Evolutionary conservation across 1,140 invertebrate species (phyloP), one percentile per base, ranked within the genome.

Genomic region (Diachasmimorpha longicaudata): DNA sequence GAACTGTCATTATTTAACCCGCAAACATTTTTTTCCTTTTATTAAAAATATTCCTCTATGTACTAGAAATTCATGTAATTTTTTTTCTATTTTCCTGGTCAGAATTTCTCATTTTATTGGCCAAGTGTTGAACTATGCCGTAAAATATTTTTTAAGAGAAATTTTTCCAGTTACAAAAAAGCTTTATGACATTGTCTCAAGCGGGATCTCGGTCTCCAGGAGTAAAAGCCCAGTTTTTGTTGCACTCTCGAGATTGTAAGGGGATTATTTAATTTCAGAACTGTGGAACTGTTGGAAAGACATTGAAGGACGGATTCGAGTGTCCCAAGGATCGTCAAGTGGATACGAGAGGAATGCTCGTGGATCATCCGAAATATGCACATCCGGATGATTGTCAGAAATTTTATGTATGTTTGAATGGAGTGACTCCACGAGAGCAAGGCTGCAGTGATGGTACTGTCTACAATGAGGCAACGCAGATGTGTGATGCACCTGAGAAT

Each of bases 341-440:
- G 1, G 93, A 94, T 81, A 90, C 90, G 6, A 91, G 93, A 79
- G 95, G 95, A 23, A 93, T 93, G 81, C 81, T 90, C 0, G 92
- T 96, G 1, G 93, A 96, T 55, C 96, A 97, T 88, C 95, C 96
- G n/a, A 95, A 95, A 82, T 97, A 93, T 86, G 90, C 95, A 1
- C 95, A 97, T 87, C 94, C 95, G 11, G 93, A 92, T 9, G 95
- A 96, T 84, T 97, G 96, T 87, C 95, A 96, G 86, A 94, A 95
- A 74, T 95, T 96, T 90, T 96, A 97, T 84, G 95, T 96, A 8
- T 97, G 96, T 86, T 89, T 97, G 75, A 96, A 95, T 85, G 95
- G 95, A 8, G 91, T 94, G 19, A 95, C 95, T 73, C 95, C 96
- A 1, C 91, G 96, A 77, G 94, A 96, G 86, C 91, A 96, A 72